Conservation (phyloP, 2,888 invertebrate species). For the Eurytoma adleriae region DNA sequence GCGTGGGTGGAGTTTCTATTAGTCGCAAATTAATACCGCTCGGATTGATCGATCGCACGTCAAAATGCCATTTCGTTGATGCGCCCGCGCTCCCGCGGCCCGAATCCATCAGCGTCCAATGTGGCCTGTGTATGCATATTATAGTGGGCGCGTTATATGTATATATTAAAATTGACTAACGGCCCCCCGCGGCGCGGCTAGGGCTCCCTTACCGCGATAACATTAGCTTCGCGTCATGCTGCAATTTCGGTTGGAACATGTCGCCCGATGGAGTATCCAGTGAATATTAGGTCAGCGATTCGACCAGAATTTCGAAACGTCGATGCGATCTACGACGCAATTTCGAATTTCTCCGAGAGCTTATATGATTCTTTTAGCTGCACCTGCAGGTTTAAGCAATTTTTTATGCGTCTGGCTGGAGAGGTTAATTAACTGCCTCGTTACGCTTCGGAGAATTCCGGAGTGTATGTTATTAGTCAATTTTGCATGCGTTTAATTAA, state of each 20-base stretch:
- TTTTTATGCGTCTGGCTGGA: no score
- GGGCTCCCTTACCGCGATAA: neutral
- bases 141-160: neutral
- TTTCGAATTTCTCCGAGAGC: no score
- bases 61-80: conserved; percentile 34
- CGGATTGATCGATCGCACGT: conserved; percentile 38
- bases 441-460: no score
- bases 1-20: conserved; percentile 43
- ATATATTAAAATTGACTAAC: conserved; percentile 13
- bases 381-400: no score
- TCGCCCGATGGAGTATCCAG: no score
- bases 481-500: no score
- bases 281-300: no score
- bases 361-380: no score
- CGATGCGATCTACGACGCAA: no score
- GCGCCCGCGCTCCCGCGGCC: neutral
- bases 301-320: no score
- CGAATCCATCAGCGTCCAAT: neutral
- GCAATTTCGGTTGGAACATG: neutral
- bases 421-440: no score
- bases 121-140: neutral
- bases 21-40: conserved; percentile 46
- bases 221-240: neutral
- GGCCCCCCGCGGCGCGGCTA: neutral
- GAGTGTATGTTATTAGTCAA: no score